phyloP scores from a whole-genome alignment of 2,888 invertebrate species.

The Platycheirus albimanus region DNA sequence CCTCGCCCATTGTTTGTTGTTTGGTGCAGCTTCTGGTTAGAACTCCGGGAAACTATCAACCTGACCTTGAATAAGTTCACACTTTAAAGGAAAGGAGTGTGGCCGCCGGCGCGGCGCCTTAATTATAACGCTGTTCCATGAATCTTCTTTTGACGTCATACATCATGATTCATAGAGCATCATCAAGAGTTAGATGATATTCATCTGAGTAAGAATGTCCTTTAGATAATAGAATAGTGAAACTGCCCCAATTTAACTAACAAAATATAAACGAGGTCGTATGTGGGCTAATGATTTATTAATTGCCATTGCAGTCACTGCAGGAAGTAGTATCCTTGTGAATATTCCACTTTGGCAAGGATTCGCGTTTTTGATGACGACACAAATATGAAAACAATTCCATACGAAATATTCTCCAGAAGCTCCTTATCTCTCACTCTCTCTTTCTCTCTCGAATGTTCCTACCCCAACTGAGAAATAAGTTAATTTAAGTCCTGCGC shows the following conservation, averaged over 20 bases:
- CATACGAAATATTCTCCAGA: not conserved
- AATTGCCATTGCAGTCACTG: conserved; percentile 43
- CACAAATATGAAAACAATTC: conserved; percentile 19
- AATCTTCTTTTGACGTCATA: conserved; percentile 63
- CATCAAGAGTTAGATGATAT: not conserved
- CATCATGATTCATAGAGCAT: conserved; percentile 9
- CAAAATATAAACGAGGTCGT: conserved; percentile 44
- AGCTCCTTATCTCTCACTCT: not conserved
- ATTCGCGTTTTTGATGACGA: conserved; percentile 9
- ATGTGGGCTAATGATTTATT: conserved; percentile 48
- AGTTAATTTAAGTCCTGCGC: conserved; percentile 65
- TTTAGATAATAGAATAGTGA: conserved; percentile 9
- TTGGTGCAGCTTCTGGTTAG: conserved; percentile 20
- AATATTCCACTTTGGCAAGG: conserved; percentile 39
- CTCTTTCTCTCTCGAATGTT: conserved; percentile 23
- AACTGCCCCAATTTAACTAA: conserved; percentile 23
- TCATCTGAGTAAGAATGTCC: conserved; percentile 42
- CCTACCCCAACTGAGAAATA: conserved; percentile 55
- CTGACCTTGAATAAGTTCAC: conserved; percentile 62
- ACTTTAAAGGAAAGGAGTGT: conserved; percentile 10
- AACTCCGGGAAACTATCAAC: conserved; percentile 21
- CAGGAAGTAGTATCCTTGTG: conserved; percentile 34
- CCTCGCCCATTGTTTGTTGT: conserved; percentile 21
- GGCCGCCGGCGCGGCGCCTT: conserved; percentile 37
- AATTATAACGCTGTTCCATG: conserved; percentile 20